A percentile compares a stretch with the other conserved stretches of the same genome.
Conservation (phyloP, 1,140 invertebrate species). For the Solenopsis invicta region DNA sequence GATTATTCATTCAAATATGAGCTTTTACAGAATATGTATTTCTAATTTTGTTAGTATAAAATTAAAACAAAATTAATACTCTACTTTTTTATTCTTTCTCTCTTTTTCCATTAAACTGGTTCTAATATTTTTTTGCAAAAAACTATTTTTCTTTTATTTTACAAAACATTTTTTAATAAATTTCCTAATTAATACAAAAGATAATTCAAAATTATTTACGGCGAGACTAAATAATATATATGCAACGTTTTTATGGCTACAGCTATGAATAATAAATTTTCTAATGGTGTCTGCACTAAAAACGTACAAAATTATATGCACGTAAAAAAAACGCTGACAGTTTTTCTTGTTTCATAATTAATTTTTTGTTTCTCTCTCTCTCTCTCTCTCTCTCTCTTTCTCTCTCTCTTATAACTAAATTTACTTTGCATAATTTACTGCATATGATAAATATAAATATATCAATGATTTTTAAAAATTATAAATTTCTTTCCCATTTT, state of each 20-base stretch:
- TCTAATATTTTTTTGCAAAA: background rate
- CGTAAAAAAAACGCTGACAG: background rate
- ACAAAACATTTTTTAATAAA: background rate
- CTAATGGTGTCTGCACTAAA: background rate
- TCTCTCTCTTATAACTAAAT: background rate
- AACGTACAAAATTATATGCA: background rate
- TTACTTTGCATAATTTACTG: background rate
- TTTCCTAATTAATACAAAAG: background rate
- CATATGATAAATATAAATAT: background rate
- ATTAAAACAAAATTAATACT: background rate
- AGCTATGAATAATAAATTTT: background rate
- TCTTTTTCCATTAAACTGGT: background rate
- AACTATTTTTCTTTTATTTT: background rate
- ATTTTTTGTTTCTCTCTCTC: background rate
- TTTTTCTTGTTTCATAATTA: background rate
- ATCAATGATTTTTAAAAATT: background rate
- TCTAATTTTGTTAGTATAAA: background rate
- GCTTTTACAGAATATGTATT: background rate
- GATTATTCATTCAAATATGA: slow-evolving; percentile 1
- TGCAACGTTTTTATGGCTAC: background rate
- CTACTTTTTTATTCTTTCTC: background rate
- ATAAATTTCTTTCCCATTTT: background rate
- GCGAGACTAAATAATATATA: background rate
- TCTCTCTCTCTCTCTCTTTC: no score
- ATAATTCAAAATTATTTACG: background rate